Evolutionary conservation across 2,888 invertebrate species (phyloP).

Genomic region (Venusia cambrica): DNA sequence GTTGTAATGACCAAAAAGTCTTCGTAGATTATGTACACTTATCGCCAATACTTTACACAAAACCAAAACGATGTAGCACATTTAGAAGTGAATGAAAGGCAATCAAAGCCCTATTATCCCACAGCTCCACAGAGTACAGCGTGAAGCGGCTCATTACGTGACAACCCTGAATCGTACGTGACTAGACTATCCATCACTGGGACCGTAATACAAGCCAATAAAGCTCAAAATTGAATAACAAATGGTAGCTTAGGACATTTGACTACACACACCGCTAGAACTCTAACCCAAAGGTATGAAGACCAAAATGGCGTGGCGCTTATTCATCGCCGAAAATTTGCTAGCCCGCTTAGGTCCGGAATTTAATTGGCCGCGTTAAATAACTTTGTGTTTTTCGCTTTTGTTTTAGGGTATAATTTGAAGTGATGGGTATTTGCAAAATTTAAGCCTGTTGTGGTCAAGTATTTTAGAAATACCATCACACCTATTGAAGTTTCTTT

Average conservation of each 20-base stretch:
- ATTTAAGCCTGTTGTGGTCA: no score
- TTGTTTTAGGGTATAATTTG: no score
- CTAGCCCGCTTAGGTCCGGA: no score
- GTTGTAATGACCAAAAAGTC: no score
- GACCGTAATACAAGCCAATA: slow-evolving; percentile 18
- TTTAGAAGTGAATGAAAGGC: slow-evolving; percentile 25
- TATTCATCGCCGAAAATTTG: no score
- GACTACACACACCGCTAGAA: slow-evolving; percentile 5
- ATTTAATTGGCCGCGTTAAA: no score
- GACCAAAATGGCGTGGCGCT: slow-evolving; percentile 6
- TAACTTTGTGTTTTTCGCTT: no score
- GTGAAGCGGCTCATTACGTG: slow-evolving; percentile 30
- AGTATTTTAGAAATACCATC: no score
- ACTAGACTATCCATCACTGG: slow-evolving; percentile 15
- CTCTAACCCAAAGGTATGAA: slow-evolving; percentile 10
- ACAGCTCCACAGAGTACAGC: slow-evolving; percentile 15
- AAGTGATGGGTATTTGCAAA: no score
- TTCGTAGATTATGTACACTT: no score
- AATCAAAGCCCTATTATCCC: slow-evolving; percentile 31
- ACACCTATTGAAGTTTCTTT: no score
- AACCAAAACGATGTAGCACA: slow-evolving; percentile 21
- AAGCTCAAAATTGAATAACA: slow-evolving; percentile 21
- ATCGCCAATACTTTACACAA: slow-evolving; percentile 7
- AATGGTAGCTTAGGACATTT: slow-evolving; percentile 8
- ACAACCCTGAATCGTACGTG: slow-evolving; percentile 24